A percentile compares a stretch with the other conserved stretches of the same genome.
These are phyloP conservation scores for Sogatella furcifera DNA, from an alignment of 1,140 invertebrate genomes.

Conservation along the genomic window DNA sequence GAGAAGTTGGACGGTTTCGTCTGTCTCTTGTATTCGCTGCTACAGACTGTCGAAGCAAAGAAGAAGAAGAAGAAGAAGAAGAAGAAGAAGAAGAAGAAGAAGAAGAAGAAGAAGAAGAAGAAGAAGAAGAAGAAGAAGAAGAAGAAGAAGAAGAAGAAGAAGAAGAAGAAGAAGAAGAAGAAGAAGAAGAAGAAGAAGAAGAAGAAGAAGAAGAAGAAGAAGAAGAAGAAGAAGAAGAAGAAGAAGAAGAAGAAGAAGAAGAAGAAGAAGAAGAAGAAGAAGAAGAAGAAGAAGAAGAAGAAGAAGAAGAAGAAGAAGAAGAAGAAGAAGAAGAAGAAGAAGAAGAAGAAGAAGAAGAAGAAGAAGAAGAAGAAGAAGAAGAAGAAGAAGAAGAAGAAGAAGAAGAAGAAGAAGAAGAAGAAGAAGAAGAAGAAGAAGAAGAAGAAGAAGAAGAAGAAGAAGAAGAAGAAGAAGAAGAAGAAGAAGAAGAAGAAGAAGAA, in stretches of 20 bases:
- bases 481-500: too few relatives aligned
- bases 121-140: background rate
- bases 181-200: constrained; percentile 2
- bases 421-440: background rate
- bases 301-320: background rate
- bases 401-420: constrained; percentile 6
- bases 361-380: background rate
- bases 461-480: too few relatives aligned
- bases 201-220: constrained; percentile 3
- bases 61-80: background rate
- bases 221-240: constrained; percentile 1
- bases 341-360: background rate
- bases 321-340: background rate
- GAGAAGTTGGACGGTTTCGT: too few relatives aligned
- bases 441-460: too few relatives aligned
- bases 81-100: background rate
- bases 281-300: background rate
- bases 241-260: background rate
- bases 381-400: background rate
- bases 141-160: background rate
- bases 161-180: background rate
- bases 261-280: background rate
- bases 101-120: constrained; percentile 5
- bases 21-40: too few relatives aligned
- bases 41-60: too few relatives aligned